Evolutionary conservation across 2,888 invertebrate genomes (phyloP), one percentile per base, ranked within the genome.

Genomic region (Octodonta nipae): DNA sequence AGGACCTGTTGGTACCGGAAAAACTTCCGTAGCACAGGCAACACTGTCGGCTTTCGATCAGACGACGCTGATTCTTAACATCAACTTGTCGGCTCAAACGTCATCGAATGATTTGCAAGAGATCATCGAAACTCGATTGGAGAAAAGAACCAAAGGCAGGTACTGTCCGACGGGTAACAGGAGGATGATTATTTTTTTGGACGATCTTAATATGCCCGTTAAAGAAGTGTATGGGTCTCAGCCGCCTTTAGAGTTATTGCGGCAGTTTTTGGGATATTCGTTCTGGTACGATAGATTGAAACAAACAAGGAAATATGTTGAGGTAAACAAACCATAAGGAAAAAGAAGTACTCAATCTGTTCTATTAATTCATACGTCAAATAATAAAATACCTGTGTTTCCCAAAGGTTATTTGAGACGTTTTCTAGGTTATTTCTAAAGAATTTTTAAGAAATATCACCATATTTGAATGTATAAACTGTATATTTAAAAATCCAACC

Each of bases 161-260:
- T 88, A 74, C 52, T 76, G 80, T 2, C 89, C 89, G 0, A 65
- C 77, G 13, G 83, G 80, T 42, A 78, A 83, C 54, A 89, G 87
- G 64, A 78, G 68, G 42, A 75, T 91, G 73, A 73, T 89, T 35
- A 73, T 81, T 5, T 88, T 87, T 56, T 73, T 91, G 75, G 91
- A 91, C 56, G 89, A 91, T 56, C 78, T 91, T 49, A 89, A 89
- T 64, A 88, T 89, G 87, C 89, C 89, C 0, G 82, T 81, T 5
- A 82, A 84, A 43, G 89, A 91, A 52, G 71, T 71, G 8, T 89
- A 85, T 54, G 89, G 88, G 0, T 85, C 88, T 0, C 88, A 89
- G 57, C 87, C 89, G 4, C 86, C 89, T 0, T 62, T 91, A 5
- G 89, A 91, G 58, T 64, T 89, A 28, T 66, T 89, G 30, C 66